A percentile compares a stretch with the other conserved stretches of the same genome.
phyloP scores from a whole-genome alignment of 2,113 vertebrate genomes.

The Grammomys dolichurus region DNA sequence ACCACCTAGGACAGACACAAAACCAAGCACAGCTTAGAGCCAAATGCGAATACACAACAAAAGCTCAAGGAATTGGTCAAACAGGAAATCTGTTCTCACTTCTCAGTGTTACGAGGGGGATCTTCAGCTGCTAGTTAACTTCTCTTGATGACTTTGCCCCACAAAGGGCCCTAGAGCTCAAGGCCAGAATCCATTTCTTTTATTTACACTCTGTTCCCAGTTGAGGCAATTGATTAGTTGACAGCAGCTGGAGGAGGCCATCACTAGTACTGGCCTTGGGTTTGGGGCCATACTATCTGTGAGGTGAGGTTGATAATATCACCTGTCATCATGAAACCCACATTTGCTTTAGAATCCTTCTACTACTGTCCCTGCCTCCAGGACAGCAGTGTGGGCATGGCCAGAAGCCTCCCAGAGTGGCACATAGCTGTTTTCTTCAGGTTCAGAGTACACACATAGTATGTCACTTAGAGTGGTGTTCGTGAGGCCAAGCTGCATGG shows the following conservation, averaged over 20 bases:
- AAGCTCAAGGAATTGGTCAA: not conserved
- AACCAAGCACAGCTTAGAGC: not conserved
- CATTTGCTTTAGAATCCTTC: not conserved
- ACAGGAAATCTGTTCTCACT: not conserved
- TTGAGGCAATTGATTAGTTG: not conserved
- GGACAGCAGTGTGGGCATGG: not conserved
- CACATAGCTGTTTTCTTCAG: not conserved
- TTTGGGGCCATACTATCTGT: not conserved
- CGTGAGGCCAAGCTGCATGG: not conserved
- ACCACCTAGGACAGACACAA: slow-evolving; percentile 89
- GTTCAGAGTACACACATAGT: not conserved
- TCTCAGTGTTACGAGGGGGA: not conserved
- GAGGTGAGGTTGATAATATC: not conserved
- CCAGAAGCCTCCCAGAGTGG: no score
- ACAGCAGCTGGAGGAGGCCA: not conserved
- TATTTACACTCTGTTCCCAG: not conserved
- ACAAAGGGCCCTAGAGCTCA: no score
- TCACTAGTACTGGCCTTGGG: not conserved
- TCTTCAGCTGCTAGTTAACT: not conserved
- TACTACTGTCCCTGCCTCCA: not conserved
- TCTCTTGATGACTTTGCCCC: not conserved
- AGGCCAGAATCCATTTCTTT: not conserved
- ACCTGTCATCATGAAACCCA: not conserved
- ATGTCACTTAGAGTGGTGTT: not conserved
- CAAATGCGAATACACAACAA: not conserved